A percentile compares a stretch with the other conserved stretches of the same genome.
Conservation (phyloP, 2,797 vertebrate genomes). For the Helarctos malayanus region DNA sequence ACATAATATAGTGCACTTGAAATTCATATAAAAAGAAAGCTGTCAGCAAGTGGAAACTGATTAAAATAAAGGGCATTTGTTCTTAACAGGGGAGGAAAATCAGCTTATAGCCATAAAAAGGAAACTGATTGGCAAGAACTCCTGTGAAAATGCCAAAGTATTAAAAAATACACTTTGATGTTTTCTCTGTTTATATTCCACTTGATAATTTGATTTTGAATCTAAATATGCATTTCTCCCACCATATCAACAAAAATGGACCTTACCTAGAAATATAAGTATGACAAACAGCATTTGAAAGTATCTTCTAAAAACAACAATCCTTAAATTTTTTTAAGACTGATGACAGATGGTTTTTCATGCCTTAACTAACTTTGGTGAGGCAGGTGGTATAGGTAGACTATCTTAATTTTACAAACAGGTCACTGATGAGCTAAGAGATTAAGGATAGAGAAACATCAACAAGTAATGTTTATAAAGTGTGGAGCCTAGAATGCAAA, state of each 20-base stretch:
- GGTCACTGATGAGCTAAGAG: background rate
- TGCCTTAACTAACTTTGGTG: constrained; percentile 25
- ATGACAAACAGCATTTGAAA: constrained; percentile 33
- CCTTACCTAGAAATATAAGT: constrained; percentile 63
- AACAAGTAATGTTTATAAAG: constrained; percentile 37
- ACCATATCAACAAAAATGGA: constrained; percentile 42
- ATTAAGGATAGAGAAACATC: background rate
- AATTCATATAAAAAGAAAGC: constrained; percentile 71
- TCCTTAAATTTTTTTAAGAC: background rate
- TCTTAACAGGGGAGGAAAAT: constrained; percentile 69
- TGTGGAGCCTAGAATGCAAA: background rate
- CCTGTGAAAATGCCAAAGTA: constrained; percentile 71
- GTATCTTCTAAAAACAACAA: background rate
- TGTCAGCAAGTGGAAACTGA: constrained; percentile 73
- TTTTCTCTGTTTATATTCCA: constrained; percentile 75
- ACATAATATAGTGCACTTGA: constrained; percentile 69
- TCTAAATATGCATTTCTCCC: constrained; percentile 60
- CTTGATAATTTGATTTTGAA: constrained; percentile 72
- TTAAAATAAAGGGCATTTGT: constrained; percentile 80
- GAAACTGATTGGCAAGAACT: constrained; percentile 72
- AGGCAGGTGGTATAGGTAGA: background rate
- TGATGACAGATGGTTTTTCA: background rate
- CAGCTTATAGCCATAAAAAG: constrained; percentile 67
- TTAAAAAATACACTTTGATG: constrained; percentile 75
- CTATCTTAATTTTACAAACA: background rate